These are phyloP conservation scores for Arenicola marina DNA, from an alignment of 2,888 invertebrate genomes.

Conservation along the genomic window DNA sequence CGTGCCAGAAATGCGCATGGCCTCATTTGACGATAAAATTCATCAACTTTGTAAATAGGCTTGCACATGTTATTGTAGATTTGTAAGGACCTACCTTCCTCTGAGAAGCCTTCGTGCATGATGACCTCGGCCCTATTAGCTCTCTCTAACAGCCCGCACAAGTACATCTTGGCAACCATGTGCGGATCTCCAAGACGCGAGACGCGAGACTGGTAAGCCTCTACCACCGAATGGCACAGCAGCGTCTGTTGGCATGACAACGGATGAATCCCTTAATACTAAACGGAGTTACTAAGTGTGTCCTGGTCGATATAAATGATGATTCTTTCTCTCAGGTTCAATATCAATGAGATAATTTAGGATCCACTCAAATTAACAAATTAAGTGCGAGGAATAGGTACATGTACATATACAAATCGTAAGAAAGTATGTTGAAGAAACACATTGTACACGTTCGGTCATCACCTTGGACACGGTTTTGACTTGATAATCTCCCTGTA, in stretches of 20 bases:
- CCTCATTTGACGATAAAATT: background rate
- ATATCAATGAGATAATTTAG: too few species aligned
- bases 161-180: conserved; percentile 49
- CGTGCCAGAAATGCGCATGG: background rate
- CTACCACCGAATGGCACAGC: too few species aligned
- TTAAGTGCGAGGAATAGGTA: too few species aligned
- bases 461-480: conserved; percentile 23
- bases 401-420: too few species aligned
- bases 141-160: conserved; percentile 47
- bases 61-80: too few species aligned
- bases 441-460: background rate
- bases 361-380: too few species aligned
- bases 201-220: conserved; percentile 36
- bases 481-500: conserved; percentile 15
- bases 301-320: background rate
- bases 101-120: conserved; percentile 47
- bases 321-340: too few species aligned
- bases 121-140: conserved; percentile 47
- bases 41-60: too few species aligned
- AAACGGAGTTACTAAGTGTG: background rate
- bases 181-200: conserved; percentile 38
- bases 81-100: conserved; percentile 38
- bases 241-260: too few species aligned
- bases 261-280: background rate
- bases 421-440: background rate